Base-by-base conservation (phyloP, 2,113 vertebrate genomes). In the Phaethon lepturus region DNA sequence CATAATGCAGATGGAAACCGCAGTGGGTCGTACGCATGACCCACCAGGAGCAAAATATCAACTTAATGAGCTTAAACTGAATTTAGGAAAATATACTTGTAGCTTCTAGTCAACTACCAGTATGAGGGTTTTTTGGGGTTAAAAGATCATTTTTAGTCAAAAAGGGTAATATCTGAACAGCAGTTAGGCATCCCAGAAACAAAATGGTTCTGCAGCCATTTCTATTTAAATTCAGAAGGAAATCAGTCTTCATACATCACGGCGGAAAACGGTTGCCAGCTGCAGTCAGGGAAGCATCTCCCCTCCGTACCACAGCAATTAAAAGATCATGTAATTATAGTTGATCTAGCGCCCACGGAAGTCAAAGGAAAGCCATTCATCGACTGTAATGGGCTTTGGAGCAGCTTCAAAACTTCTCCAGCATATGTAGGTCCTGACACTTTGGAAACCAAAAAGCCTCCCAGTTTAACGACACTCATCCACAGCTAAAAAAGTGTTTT, bases 251-350 rank as follows among this genome's bases (percentile, higher is more conserved):
- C 75, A 71, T 16, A 47, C 38, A 55, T 83, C 50, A 55, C 11
- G 8, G 69, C 24, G 49, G 84, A 76, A 90, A 55, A 10, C 22
- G 42, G 17, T 31, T 96, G 87, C 88, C 93, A 97, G 80, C 76
- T 87, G 84, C 81, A 93, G 90, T 15, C 81, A 90, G 92, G 69
- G 77, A 75, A 71, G 28, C 68, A 74, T 56, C 64, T 50, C 82
- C 74, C 52, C 88, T 88, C 72, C 6, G 2, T 35, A 74, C 22
- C 72, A 95, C 38, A 56, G 80, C 86, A 97, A 95, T 97, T 96
- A 97, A 94, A 94, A 96, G 69, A 85, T 82, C 91, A 49, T 26
- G 38, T 68, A 95, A 94, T 95, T 96, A 84, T 4, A 55, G 86
- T 2, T 96, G 94, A 83, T 95, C 95, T 38, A 24, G 42, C 7